phyloP scores from a whole-genome alignment of 2,113 vertebrate species.

The Pelodiscus sinensis region DNA sequence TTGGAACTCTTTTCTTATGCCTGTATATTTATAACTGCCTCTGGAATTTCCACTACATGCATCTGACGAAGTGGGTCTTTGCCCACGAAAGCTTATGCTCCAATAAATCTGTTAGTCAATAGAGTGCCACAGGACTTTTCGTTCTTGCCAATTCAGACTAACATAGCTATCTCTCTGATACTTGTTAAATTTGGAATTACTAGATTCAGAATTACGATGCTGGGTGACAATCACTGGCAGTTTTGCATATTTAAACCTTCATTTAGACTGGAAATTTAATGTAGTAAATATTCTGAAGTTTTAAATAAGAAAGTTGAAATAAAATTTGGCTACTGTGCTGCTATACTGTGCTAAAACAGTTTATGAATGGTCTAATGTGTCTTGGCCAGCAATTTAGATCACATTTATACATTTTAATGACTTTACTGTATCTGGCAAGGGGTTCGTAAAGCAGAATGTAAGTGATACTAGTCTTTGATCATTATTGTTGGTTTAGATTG shows the following conservation, averaged over 20 bases:
- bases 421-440: neutral
- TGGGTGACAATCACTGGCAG: neutral
- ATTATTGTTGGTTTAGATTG: neutral
- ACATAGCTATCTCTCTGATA: no score
- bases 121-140: no score
- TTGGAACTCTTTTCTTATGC: no score
- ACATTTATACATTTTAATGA: neutral
- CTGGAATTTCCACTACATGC: no score
- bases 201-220: neutral
- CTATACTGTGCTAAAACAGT: neutral
- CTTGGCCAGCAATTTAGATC: neutral
- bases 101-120: no score
- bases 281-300: neutral
- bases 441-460: neutral
- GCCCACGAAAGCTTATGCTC: no score
- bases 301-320: constrained; percentile 4
- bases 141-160: no score
- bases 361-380: neutral
- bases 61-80: no score
- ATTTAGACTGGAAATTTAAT: constrained; percentile 9
- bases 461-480: neutral
- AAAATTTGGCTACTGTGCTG: neutral
- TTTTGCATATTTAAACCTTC: neutral
- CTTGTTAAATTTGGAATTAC: constrained; percentile 19
- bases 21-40: no score